Conservation (phyloP, 2,113 vertebrate genomes). For the Camarhynchus parvulus region DNA sequence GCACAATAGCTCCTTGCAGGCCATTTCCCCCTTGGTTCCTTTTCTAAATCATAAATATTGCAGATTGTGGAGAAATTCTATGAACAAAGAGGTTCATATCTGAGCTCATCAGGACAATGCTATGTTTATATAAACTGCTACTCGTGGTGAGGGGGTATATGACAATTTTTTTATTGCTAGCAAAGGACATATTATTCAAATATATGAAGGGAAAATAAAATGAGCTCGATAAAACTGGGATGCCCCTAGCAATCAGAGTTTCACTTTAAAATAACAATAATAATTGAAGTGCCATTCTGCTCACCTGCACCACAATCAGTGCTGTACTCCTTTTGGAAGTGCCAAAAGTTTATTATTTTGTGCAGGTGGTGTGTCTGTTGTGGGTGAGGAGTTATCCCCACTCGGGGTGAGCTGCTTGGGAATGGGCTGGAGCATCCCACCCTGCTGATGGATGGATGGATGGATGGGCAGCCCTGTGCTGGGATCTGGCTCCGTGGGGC, state of each 20-base stretch:
- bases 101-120: slow-evolving; percentile 38
- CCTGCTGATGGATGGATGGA: slow-evolving; percentile 4
- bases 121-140: slow-evolving; percentile 17
- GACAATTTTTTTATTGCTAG: slow-evolving; percentile 25
- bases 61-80: background rate
- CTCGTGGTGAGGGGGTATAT: background rate
- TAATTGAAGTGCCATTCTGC: background rate
- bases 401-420: accelerated
- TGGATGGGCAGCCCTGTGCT: slow-evolving; percentile 3
- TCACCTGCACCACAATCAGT: background rate
- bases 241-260: slow-evolving; percentile 34
- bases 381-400: background rate
- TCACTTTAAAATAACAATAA: slow-evolving; percentile 13
- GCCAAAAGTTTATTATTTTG: background rate
- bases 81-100: background rate
- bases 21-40: background rate
- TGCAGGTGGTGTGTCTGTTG: background rate
- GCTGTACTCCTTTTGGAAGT: background rate
- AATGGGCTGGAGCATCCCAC: slow-evolving; percentile 11
- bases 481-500: background rate
- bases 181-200: slow-evolving; percentile 43
- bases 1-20: background rate
- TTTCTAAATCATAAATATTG: slow-evolving; percentile 23
- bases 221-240: background rate
- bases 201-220: slow-evolving; percentile 37